Evolutionary conservation across 1,140 invertebrate genomes (phyloP), one percentile per base, ranked within the genome.

Genomic region (Cepaea nemoralis): DNA sequence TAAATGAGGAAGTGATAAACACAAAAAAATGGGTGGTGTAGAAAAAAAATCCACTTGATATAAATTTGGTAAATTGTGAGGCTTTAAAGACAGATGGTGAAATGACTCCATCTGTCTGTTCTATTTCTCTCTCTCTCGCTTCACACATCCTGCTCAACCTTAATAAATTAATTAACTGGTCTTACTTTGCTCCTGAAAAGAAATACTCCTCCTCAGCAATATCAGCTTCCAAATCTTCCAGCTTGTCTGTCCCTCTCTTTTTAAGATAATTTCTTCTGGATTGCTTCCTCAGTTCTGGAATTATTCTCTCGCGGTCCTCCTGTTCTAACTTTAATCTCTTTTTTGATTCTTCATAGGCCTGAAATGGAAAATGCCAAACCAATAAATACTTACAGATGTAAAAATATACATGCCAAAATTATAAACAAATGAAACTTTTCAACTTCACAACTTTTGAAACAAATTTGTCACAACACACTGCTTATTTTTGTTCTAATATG

Each of bases 191-290:
- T 82, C 97, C 96, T 40, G 95, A 94, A 92, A 99, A 99, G 0
- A 99, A 93, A 91, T 96, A 97, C 92, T 99, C 97, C 93, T 99
- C 98, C 91, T 99, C 98, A n/a, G 94, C 90, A 77, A 99, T 96
- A 89, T 98, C 97, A 33, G 94, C 95, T 93, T 99, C 98, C 50
- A 99, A 92, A 91, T 99, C 98, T n/a, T 95, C 93, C 55, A 99
- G 94, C 93, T 99, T 99, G 87, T 99, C 98, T 77, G 96, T 95
- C 93, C 99, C 98, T 75, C 98, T 93, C 91, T 99, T 99, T 85
- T 96, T 95, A 81, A 99, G 93, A 92, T 99, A 99, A 88, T 97
- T 95, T 76, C 97, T 93, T 45, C 98, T 94, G 0, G 98, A 99
- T 90, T 99, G 95, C 31, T 97, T 93, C 71, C 98, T 93, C 16